phyloP scores from a whole-genome alignment of 1,140 invertebrate genomes.

The Wasmannia auropunctata region DNA sequence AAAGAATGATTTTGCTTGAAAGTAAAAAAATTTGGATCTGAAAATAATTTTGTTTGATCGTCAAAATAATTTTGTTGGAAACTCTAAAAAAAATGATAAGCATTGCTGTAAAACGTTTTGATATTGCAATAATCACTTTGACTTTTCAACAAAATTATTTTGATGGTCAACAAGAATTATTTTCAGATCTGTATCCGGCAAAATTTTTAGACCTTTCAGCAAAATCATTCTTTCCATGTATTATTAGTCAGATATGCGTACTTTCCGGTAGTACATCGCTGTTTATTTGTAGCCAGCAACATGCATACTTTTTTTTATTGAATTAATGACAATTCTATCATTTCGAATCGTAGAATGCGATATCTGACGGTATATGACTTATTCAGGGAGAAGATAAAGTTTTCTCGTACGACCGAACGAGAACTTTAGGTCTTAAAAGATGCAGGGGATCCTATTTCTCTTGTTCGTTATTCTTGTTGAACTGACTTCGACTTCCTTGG shows the following conservation, averaged over 20 bases:
- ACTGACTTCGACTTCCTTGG: constrained; percentile 34
- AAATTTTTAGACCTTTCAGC: too few relatives aligned
- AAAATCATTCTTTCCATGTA: too few relatives aligned
- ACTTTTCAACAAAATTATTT: too few relatives aligned
- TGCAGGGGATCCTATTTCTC: constrained; percentile 23
- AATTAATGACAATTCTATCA: constrained; percentile 11
- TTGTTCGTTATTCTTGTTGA: constrained; percentile 22
- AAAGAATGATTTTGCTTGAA: too few relatives aligned
- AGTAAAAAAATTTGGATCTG: too few relatives aligned
- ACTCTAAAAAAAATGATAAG: too few relatives aligned
- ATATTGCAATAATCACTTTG: too few relatives aligned
- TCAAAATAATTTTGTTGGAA: too few relatives aligned
- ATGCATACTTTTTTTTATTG: background rate
- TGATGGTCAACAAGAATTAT: too few relatives aligned
- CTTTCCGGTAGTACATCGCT: background rate
- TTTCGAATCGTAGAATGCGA: constrained; percentile 3
- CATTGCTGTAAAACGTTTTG: too few relatives aligned
- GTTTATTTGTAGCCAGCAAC: background rate
- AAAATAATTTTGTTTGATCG: too few relatives aligned
- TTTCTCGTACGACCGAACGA: constrained; percentile 28
- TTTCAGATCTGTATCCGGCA: too few relatives aligned
- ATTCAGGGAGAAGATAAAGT: constrained; percentile 43
- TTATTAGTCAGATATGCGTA: background rate
- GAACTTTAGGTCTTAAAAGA: constrained; percentile 49
- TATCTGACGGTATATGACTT: constrained; percentile 19